Percentiles rank a stretch among this genome's conserved stretches.
phyloP scores from a whole-genome alignment of 2,888 invertebrate genomes.

The Drosophila sordidapex region DNA sequence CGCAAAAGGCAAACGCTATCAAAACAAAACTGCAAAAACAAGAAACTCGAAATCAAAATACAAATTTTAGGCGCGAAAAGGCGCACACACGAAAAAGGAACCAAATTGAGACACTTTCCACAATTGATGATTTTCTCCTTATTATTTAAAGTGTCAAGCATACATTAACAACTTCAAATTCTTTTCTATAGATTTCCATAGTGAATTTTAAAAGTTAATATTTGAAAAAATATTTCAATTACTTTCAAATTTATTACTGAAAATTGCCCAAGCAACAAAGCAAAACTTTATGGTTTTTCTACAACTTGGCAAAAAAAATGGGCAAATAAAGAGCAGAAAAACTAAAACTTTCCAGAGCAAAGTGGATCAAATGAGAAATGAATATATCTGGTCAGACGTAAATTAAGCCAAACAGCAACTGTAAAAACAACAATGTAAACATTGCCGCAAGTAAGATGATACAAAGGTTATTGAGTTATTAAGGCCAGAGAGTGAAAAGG shows the following conservation, averaged over 20 bases:
- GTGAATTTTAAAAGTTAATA: neutral
- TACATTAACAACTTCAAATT: neutral
- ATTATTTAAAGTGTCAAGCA: neutral
- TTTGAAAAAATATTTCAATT: neutral
- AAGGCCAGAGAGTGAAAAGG: conserved; percentile 2
- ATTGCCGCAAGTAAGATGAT: neutral
- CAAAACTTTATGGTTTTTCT: neutral
- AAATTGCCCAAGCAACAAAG: neutral
- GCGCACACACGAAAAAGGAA: conserved; percentile 16
- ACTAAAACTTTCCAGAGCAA: neutral
- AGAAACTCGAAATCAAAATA: conserved; percentile 29
- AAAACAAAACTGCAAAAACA: conserved; percentile 62
- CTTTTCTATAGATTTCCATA: neutral
- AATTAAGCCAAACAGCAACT: neutral
- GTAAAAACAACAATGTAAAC: conserved; percentile 20
- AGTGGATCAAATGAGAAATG: neutral
- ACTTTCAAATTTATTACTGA: neutral
- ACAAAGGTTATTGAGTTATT: conserved; percentile 27
- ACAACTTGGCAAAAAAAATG: neutral
- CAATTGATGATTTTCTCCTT: neutral
- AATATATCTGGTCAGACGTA: neutral
- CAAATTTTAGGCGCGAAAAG: conserved; percentile 38
- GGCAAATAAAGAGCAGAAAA: neutral
- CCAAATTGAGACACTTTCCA: neutral
- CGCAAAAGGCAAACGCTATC: conserved; percentile 53